Percentiles rank a stretch among this genome's conserved stretches.
Conservation (phyloP, 2,888 invertebrate species). For the Osedax fenrisi region DNA sequence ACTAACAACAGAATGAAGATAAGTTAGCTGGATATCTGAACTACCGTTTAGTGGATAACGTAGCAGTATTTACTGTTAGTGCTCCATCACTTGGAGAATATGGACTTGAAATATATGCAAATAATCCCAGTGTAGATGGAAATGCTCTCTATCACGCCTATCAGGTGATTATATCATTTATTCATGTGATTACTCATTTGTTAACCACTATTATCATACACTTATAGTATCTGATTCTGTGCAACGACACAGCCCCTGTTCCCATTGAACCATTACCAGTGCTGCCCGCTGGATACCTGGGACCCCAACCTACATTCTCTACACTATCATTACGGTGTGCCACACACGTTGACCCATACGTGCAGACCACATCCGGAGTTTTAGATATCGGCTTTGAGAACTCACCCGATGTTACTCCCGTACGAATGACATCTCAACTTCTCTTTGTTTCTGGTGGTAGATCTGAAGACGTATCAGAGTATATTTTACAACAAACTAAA, state of each 20-base stretch:
- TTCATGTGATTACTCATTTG: too few relatives aligned
- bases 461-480: constrained; percentile 45
- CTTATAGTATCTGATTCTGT: constrained; percentile 43
- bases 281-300: constrained; percentile 49
- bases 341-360: constrained; percentile 47
- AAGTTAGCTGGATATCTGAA: constrained; percentile 41
- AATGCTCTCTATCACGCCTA: constrained; percentile 48
- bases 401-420: constrained; percentile 39
- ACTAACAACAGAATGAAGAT: neutral
- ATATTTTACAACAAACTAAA: constrained; percentile 45
- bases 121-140: constrained; percentile 48
- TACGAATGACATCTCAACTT: constrained; percentile 49
- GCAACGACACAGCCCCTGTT: constrained; percentile 43
- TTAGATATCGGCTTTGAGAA: constrained; percentile 40
- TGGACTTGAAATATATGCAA: constrained; percentile 49
- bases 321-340: constrained; percentile 44
- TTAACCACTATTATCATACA: too few relatives aligned
- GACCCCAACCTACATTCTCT: constrained; percentile 47
- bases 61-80: constrained; percentile 48
- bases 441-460: constrained; percentile 38
- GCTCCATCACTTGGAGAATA: constrained; percentile 47
- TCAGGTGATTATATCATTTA: too few relatives aligned
- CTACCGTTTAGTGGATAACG: constrained; percentile 47
- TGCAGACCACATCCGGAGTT: constrained; percentile 44
- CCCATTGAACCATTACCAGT: constrained; percentile 44